phyloP scores from a whole-genome alignment of 2,113 vertebrate genomes.

The Zonotrichia leucophrys region DNA sequence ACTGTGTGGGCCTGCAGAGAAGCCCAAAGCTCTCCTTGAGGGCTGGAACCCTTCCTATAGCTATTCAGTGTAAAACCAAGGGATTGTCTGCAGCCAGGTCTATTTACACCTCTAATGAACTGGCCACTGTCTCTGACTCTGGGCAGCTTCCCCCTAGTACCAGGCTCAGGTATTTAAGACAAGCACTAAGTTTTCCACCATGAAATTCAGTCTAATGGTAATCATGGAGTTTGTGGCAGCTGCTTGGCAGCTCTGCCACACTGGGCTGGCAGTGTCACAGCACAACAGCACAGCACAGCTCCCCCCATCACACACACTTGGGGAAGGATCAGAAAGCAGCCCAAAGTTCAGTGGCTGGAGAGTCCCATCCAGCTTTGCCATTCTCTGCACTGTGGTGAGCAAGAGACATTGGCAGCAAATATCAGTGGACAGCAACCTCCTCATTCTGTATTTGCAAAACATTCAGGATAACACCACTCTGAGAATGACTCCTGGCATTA shows the following conservation, averaged over 20 bases:
- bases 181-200: neutral
- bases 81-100: neutral
- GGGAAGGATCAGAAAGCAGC: neutral
- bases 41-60: neutral
- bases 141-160: neutral
- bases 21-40: neutral
- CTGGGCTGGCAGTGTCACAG: neutral
- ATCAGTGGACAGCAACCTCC: neutral
- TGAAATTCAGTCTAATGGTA: neutral
- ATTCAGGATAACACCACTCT: neutral
- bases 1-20: neutral
- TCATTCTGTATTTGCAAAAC: neutral
- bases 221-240: neutral
- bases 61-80: neutral
- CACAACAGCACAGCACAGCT: neutral
- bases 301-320: fast-evolving
- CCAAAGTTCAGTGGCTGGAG: neutral
- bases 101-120: neutral
- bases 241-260: neutral
- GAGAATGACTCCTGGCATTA: neutral
- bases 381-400: neutral
- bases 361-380: neutral
- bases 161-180: neutral
- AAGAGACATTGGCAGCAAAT: neutral
- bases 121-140: neutral